These are phyloP conservation scores for Scyliorhinus canicula DNA, from an alignment of 2,797 vertebrate genomes.

Conservation along the genomic window DNA sequence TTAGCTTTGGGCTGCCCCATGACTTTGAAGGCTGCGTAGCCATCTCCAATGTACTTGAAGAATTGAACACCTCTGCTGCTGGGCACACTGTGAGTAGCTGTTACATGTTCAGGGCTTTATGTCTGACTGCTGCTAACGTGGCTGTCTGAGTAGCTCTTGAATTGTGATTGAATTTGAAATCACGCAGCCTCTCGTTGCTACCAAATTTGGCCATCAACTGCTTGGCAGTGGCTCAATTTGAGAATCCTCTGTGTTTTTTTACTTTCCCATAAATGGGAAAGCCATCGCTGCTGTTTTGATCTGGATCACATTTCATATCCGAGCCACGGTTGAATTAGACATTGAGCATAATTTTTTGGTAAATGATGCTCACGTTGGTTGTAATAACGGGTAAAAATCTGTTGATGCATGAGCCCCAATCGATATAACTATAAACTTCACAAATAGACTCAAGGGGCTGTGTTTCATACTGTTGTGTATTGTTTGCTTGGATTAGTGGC, in stretches of 20 bases:
- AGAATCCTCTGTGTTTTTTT: slow-evolving; percentile 59
- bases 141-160: slow-evolving; percentile 39
- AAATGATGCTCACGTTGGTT: background rate
- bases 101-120: background rate
- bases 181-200: slow-evolving; percentile 47
- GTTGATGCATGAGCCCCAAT: background rate
- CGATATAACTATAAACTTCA: background rate
- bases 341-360: background rate
- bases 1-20: background rate
- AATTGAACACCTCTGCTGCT: background rate
- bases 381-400: background rate
- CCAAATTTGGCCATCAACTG: slow-evolving; percentile 80
- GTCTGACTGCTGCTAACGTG: background rate
- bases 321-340: background rate
- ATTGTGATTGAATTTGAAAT: slow-evolving; percentile 44
- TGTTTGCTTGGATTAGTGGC: background rate
- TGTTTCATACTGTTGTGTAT: background rate
- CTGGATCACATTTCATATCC: background rate
- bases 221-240: slow-evolving; percentile 54
- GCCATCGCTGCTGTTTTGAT: background rate
- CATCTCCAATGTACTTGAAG: background rate
- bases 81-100: background rate
- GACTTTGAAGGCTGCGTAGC: background rate
- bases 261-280: slow-evolving; percentile 72
- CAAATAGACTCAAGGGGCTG: background rate